phyloP scores from a whole-genome alignment of 2,888 invertebrate species.

The Agrotis clavis region DNA sequence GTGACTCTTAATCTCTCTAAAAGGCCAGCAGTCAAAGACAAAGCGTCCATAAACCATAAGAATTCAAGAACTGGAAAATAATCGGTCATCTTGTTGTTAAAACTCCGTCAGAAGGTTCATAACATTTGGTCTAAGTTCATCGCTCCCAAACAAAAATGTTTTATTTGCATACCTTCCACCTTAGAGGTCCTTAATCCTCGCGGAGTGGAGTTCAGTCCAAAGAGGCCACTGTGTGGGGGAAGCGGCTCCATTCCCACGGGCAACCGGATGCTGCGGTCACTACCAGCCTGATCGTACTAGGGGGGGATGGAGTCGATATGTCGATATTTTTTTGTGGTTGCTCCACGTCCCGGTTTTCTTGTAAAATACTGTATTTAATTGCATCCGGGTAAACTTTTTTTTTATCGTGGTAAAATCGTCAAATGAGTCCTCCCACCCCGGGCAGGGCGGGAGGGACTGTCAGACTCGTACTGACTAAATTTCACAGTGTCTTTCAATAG shows the following conservation, averaged over 20 bases:
- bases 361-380: too few relatives aligned
- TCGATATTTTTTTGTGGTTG: conserved; percentile 38
- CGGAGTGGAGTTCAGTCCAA: conserved; percentile 58
- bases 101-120: background rate
- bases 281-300: conserved; percentile 71
- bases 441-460: too few relatives aligned
- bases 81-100: background rate
- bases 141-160: conserved; percentile 13
- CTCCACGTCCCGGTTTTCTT: too few relatives aligned
- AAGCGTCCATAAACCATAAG: too few relatives aligned
- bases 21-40: too few relatives aligned
- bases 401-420: too few relatives aligned
- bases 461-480: too few relatives aligned
- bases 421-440: too few relatives aligned
- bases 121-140: conserved; percentile 12
- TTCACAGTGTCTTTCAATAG: too few relatives aligned
- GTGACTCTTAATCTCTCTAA: too few relatives aligned
- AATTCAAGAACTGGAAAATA: background rate
- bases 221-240: conserved; percentile 67
- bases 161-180: conserved; percentile 48
- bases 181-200: conserved; percentile 50
- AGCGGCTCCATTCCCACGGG: conserved; percentile 83
- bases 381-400: too few relatives aligned
- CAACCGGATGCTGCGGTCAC: conserved; percentile 84
- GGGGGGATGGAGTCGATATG: conserved; percentile 42